Evolutionary conservation across 2,113 vertebrate genomes (phyloP), one percentile per base, ranked within the genome.

Genomic region (Phasianus colchicus): DNA sequence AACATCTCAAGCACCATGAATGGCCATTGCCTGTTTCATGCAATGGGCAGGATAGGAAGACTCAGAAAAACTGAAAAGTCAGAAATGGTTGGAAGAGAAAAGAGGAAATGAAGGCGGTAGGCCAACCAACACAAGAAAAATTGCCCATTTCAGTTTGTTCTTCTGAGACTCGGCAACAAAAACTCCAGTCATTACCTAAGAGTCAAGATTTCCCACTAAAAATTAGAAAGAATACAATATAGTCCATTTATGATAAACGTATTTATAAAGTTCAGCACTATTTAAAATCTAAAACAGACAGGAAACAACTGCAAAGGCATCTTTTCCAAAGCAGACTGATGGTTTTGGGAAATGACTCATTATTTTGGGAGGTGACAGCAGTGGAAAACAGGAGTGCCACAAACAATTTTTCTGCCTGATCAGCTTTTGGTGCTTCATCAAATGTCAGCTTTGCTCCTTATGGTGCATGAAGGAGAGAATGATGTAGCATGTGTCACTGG

Each of bases 401-500:
- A 48, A 10, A 29, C 0, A 0, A 5, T 54, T 86, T 79, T 89
- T 87, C 36, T 85, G 87, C 66, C 48, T 73, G 10, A 15, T 76
- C 79, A 91, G 79, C 64, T 79, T 92, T 83, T 91, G 40, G 48
- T 54, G 36, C 71, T 92, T 52, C 27, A 40, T 42, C 71, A 76
- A n/a, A 76, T 4, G 54, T n/a, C 48, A 89, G 32, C 20, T 2
- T 58, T 83, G 55, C 30, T 73, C 55, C 54, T 89, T 66, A 54
- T 76, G 79, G 50, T 29, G 36, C 42, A 30, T 61, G 27, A 60
- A 52, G 54, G 30, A 69, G 18, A 40, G 5, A 4, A 34, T 6
- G 18, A 48, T 76, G 21, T 19, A 63, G 40, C 10, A 61, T 18
- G 6, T 8, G 11, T 58, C 48, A 30, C 17, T n/a, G 78, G 54